phyloP scores from a whole-genome alignment of 2,113 vertebrate genomes.

The Urocolius indicus region DNA sequence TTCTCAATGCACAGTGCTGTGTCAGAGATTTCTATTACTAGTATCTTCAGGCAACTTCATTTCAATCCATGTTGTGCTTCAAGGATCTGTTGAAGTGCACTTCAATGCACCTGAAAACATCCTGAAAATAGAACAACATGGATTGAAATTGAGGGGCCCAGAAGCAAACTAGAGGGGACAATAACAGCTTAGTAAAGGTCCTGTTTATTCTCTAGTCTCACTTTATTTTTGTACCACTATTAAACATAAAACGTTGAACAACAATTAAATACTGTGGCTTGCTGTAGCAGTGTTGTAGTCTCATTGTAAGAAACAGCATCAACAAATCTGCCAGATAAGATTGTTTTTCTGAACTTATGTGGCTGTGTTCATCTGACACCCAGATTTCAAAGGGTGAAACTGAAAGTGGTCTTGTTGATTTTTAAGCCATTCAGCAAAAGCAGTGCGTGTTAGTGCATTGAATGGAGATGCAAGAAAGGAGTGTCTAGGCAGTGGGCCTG shows the following conservation, averaged over 20 bases:
- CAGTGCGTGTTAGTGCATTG: neutral
- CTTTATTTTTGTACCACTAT: neutral
- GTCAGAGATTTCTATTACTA: neutral
- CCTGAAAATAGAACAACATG: neutral
- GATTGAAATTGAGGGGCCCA: constrained; percentile 47
- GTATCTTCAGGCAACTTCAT: constrained; percentile 24
- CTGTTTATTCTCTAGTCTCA: neutral
- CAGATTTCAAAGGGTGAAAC: neutral
- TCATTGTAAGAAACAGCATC: neutral
- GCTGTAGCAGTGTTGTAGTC: neutral
- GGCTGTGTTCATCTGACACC: neutral
- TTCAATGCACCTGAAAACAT: neutral
- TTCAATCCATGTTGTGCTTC: constrained; percentile 14
- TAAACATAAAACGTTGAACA: neutral
- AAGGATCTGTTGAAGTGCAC: constrained; percentile 22
- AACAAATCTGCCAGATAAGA: neutral
- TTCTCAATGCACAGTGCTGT: neutral
- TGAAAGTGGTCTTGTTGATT: neutral
- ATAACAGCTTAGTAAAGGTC: neutral
- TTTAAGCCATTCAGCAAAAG: neutral
- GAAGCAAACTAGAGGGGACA: neutral
- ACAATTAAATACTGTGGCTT: neutral
- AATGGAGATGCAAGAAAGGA: neutral
- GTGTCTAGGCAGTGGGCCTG: neutral
- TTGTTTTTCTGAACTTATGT: neutral